These are phyloP conservation scores for Vulpes lagopus DNA, from an alignment of 2,113 vertebrate genomes.

Conservation along the genomic window DNA sequence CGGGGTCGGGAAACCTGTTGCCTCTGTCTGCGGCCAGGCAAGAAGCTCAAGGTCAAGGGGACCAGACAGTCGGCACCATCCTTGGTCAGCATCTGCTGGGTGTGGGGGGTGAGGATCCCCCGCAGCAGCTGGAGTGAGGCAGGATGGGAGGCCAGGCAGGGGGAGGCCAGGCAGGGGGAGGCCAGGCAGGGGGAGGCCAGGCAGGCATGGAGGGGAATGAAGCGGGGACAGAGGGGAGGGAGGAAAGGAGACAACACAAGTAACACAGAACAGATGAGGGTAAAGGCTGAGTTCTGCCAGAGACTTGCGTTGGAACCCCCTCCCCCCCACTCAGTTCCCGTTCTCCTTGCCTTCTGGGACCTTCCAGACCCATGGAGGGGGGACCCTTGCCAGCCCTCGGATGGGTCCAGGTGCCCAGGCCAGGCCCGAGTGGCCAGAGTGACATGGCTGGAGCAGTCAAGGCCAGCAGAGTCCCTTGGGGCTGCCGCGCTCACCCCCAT, in stretches of 20 bases:
- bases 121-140: neutral
- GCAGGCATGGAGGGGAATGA: neutral
- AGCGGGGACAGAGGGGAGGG: neutral
- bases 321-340: neutral
- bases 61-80: neutral
- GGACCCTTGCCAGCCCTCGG: neutral
- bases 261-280: neutral
- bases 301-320: neutral
- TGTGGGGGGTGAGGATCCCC: neutral
- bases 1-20: neutral
- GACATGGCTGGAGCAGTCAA: neutral
- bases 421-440: neutral
- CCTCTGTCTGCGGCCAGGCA: neutral
- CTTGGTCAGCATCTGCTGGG: neutral
- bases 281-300: neutral
- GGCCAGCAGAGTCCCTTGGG: neutral
- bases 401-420: neutral
- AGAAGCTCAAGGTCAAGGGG: neutral
- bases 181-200: too few species aligned
- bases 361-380: neutral
- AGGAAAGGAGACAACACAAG: neutral
- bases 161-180: too few species aligned
- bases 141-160: neutral
- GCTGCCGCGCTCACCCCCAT: neutral
- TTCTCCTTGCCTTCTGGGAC: neutral